phyloP scores from a whole-genome alignment of 2,888 invertebrate genomes.

The Hipparchia sbordonii region DNA sequence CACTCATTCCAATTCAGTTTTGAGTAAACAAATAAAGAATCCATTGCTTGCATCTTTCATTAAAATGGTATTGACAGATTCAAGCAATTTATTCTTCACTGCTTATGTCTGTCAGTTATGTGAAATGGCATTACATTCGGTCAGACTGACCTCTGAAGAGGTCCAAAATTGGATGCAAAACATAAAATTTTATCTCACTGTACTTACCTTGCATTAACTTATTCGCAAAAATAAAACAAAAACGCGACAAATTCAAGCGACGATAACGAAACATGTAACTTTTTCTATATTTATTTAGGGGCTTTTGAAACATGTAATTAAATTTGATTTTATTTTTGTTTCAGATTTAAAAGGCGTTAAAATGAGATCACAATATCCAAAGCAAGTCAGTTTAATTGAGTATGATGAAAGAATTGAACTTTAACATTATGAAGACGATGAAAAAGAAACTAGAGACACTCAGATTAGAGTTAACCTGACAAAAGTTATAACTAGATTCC shows the following conservation, averaged over 20 bases:
- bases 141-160: not conserved
- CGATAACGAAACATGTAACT: constrained; percentile 53
- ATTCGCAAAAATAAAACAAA: constrained; percentile 42
- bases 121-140: not conserved
- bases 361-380: constrained; percentile 45
- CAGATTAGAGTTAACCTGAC: constrained; percentile 74
- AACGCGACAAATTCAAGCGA: constrained; percentile 52
- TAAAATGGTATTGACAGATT: constrained; percentile 35
- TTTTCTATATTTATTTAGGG: no score
- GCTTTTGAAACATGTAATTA: constrained; percentile 55
- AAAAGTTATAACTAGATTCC: constrained; percentile 26
- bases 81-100: no score
- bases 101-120: no score
- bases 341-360: constrained; percentile 57
- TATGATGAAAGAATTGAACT: constrained; percentile 39
- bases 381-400: constrained; percentile 30
- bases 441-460: constrained; percentile 60
- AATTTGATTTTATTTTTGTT: constrained; percentile 62
- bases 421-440: constrained; percentile 55
- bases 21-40: constrained; percentile 28
- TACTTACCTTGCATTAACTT: no score
- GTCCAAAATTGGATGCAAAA: not conserved
- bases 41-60: constrained; percentile 42
- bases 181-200: no score
- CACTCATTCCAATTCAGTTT: constrained; percentile 56